Base-by-base conservation (phyloP, 2,888 invertebrate species). In the Parascotia fuliginaria region DNA sequence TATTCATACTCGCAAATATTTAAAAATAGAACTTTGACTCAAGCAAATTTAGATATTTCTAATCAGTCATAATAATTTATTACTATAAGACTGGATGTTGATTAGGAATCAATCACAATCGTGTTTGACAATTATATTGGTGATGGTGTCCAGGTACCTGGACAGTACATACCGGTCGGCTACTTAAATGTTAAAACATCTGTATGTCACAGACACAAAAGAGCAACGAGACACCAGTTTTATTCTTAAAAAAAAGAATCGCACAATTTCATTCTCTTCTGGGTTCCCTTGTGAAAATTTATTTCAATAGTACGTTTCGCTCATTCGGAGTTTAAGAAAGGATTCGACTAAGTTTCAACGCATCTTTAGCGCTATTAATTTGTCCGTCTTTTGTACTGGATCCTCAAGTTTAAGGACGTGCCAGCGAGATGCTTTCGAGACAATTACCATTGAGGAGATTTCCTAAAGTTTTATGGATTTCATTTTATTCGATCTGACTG, bases 141-240 rank as follows among this genome's bases (percentile, higher is more conserved):
- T 6, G 0, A 2, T 31, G 4, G 31, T 13, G 19, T 29, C 0
- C 1, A 2, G 9, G 15, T 11, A 16, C 1, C 3, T 14, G 32
- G 5, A 2, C 12, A 11, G 15, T 5, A 36, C 19, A 1, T 22
- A 9, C 22, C 11, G 29, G 28, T 53, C 48, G 15, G 42, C 41
- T 15, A 50, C 42, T 53, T 46, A 22, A 15, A 39, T 14, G 15
- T 9, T n/a, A n/a, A n/a, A n/a, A n/a, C n/a, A n/a, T 15, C 68
- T 45, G 74, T 79, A 54, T 75, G 73, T 75, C 60, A 46, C 63
- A 60, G 52, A 32, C 60, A 60, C 69, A 77, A 82, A 85, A 82
- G 81, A 84, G 74, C 83, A 81, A 61, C 72, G 75, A 77, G 75
- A 85, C 75, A 75, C 70, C 76, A 79, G 79, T 82, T 87, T 85